Evolutionary conservation across 1,140 invertebrate species (phyloP).

Genomic region (Lanistes nyassanus): DNA sequence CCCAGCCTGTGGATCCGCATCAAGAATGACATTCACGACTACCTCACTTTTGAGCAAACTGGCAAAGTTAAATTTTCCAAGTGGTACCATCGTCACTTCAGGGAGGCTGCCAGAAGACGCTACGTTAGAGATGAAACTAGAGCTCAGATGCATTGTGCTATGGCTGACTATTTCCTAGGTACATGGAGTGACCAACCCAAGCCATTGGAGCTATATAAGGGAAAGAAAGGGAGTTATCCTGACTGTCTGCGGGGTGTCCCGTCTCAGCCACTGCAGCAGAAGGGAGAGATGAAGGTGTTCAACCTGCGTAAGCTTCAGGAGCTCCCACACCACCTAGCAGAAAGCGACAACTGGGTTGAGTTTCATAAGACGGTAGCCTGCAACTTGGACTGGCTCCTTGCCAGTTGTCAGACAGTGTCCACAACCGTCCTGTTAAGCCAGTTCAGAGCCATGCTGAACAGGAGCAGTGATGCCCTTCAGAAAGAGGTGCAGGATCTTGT

Average conservation of each 20-base stretch:
- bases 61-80: slow-evolving; percentile 78
- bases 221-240: slow-evolving; percentile 48
- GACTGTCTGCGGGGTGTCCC: slow-evolving; percentile 43
- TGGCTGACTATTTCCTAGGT: slow-evolving; percentile 53
- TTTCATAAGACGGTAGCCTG: slow-evolving; percentile 36
- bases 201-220: slow-evolving; percentile 50
- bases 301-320: slow-evolving; percentile 52
- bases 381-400: slow-evolving; percentile 48
- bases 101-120: slow-evolving; percentile 88
- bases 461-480: neutral
- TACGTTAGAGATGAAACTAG: slow-evolving; percentile 69
- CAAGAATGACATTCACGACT: slow-evolving; percentile 74
- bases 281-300: neutral
- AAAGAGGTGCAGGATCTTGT: slow-evolving; percentile 23
- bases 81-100: slow-evolving; percentile 85
- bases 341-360: slow-evolving; percentile 38
- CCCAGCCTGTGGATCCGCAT: slow-evolving; percentile 75
- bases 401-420: slow-evolving; percentile 34
- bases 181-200: slow-evolving; percentile 46
- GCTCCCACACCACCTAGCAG: slow-evolving; percentile 47
- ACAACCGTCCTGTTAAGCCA: slow-evolving; percentile 35
- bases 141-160: slow-evolving; percentile 28
- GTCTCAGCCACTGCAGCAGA: slow-evolving; percentile 38
- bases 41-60: slow-evolving; percentile 73
- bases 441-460: slow-evolving; percentile 32